A percentile compares a stretch with the other conserved stretches of the same genome.
These are phyloP conservation scores for Vesta saturnalis DNA, from an alignment of 2,888 invertebrate species.

Conservation along the genomic window DNA sequence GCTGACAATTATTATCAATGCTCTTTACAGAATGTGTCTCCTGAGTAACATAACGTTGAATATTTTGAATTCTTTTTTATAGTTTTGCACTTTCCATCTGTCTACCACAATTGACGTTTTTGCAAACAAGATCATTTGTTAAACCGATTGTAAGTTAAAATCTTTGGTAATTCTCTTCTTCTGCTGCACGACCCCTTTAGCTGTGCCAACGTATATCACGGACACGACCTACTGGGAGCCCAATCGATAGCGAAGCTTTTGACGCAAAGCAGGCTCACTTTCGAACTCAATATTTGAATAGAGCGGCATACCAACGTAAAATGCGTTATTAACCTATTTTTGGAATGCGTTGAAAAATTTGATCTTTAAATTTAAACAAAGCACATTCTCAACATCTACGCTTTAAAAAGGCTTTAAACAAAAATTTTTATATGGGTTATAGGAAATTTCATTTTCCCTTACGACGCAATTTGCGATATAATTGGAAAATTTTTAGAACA, in stretches of 20 bases:
- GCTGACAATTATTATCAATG: neutral
- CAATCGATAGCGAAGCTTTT: constrained; percentile 39
- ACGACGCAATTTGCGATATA: neutral
- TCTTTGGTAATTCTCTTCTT: neutral
- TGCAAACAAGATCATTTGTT: neutral
- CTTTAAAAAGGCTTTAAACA: neutral
- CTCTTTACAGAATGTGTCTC: neutral
- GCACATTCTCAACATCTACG: neutral
- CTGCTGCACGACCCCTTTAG: neutral
- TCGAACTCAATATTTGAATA: constrained; percentile 33
- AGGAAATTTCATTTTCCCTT: constrained; percentile 10
- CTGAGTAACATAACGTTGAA: neutral
- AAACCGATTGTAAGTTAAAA: neutral
- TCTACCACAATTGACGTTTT: neutral
- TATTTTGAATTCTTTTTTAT: neutral
- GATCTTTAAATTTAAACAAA: neutral
- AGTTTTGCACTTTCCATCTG: neutral
- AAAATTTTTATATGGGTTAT: neutral
- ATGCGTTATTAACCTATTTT: constrained; percentile 14
- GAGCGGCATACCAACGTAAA: constrained; percentile 13
- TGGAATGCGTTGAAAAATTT: neutral
- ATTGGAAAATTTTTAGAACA: neutral
- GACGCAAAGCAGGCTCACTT: constrained; percentile 39
- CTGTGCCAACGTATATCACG: constrained; percentile 35
- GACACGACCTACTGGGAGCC: constrained; percentile 38